phyloP scores from a whole-genome alignment of 2,113 vertebrate genomes.

The Aspidoscelis tigris region DNA sequence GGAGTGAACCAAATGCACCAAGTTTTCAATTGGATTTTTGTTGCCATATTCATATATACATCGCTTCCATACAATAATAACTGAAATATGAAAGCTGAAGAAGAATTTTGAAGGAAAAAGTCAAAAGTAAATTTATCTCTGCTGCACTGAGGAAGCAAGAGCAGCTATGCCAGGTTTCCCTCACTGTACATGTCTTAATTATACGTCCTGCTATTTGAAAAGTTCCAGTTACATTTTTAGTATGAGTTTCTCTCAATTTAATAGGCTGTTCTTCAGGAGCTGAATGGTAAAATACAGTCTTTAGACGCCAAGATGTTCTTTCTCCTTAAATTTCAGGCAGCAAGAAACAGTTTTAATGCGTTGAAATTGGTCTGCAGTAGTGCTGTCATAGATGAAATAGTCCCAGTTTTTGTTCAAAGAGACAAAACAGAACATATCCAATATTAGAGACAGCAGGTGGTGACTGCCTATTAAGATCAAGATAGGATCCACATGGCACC shows the following conservation, averaged over 20 bases:
- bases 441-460: not conserved
- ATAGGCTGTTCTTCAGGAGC: not conserved
- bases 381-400: not conserved
- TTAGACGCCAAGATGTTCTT: not conserved
- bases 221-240: not conserved
- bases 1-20: too few relatives aligned
- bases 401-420: not conserved
- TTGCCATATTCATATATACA: too few relatives aligned
- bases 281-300: not conserved
- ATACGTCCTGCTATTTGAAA: not conserved
- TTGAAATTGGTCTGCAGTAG: not conserved
- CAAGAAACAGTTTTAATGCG: too few relatives aligned
- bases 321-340: too few relatives aligned
- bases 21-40: too few relatives aligned
- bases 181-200: too few relatives aligned
- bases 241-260: not conserved
- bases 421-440: not conserved
- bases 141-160: not conserved
- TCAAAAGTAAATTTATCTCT: not conserved
- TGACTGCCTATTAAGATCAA: too few relatives aligned
- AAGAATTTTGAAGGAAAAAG: not conserved
- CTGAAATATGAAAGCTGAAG: not conserved
- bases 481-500: too few relatives aligned
- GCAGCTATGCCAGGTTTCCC: not conserved
- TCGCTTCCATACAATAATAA: too few relatives aligned